Evolutionary conservation across 1,140 invertebrate genomes (phyloP).

Genomic region (Solen grandis): DNA sequence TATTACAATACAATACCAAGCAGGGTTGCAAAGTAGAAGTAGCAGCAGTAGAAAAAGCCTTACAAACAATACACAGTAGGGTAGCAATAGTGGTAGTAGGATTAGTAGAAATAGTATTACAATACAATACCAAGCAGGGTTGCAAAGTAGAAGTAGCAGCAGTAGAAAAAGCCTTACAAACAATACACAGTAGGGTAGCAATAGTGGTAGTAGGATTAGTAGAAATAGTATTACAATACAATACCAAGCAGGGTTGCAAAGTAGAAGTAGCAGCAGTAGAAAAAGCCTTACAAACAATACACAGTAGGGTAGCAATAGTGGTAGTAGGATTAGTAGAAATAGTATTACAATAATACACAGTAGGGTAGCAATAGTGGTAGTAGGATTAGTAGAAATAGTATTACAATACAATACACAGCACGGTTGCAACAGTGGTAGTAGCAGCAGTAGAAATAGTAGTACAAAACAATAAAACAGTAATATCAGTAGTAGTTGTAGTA

Average conservation of each 20-base stretch:
- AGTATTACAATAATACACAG: too few species aligned
- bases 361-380: conserved; percentile 6
- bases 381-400: background rate
- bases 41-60: too few species aligned
- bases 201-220: background rate
- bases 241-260: background rate
- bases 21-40: too few species aligned
- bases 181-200: background rate
- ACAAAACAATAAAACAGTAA: background rate
- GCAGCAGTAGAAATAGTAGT: conserved; percentile 22
- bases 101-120: background rate
- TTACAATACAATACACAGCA: background rate
- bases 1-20: too few species aligned
- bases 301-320: background rate
- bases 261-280: background rate
- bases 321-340: conserved; percentile 9
- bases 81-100: too few species aligned
- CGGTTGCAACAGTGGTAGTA: background rate
- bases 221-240: background rate
- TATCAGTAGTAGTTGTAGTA: conserved; percentile 36
- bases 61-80: too few species aligned
- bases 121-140: background rate
- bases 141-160: background rate
- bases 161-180: background rate
- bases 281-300: background rate